Conservation (phyloP, 2,797 vertebrate genomes). For the Periophthalmus magnuspinnatus region DNA sequence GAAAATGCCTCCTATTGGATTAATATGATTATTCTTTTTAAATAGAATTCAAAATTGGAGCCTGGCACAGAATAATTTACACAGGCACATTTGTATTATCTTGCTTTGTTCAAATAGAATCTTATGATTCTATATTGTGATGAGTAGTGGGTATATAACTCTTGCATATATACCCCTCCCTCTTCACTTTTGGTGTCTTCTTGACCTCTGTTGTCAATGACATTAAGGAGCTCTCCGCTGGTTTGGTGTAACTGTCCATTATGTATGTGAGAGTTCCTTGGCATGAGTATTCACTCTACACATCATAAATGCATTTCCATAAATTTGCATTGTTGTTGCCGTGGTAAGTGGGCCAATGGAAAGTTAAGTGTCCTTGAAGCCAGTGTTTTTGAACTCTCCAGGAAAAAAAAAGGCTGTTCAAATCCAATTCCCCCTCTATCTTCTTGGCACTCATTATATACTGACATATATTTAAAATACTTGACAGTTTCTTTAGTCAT, state of each 20-base stretch:
- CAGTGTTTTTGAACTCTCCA: constrained; percentile 46
- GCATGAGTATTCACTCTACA: constrained; percentile 39
- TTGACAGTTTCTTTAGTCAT: constrained; percentile 22
- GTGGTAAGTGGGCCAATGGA: constrained; percentile 29
- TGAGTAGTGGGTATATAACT: neutral
- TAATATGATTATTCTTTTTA: constrained; percentile 49
- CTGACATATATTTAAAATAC: constrained; percentile 40
- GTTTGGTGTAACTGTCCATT: constrained; percentile 36
- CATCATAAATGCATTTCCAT: constrained; percentile 49
- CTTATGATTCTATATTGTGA: neutral
- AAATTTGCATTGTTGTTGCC: constrained; percentile 55
- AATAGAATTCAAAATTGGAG: constrained; percentile 35
- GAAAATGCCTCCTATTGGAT: constrained; percentile 44
- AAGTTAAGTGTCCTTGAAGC: constrained; percentile 56
- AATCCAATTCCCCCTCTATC: constrained; percentile 8
- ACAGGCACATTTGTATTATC: constrained; percentile 16
- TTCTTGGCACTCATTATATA: constrained; percentile 28
- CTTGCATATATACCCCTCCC: neutral
- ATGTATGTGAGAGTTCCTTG: constrained; percentile 38
- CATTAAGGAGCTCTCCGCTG: constrained; percentile 22
- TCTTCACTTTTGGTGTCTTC: neutral
- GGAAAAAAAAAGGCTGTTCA: constrained; percentile 44
- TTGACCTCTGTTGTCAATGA: neutral
- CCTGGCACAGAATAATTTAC: constrained; percentile 27
- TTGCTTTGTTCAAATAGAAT: neutral